Evolutionary conservation across 2,888 invertebrate species (phyloP).

Genomic region (Craniophora ligustri): DNA sequence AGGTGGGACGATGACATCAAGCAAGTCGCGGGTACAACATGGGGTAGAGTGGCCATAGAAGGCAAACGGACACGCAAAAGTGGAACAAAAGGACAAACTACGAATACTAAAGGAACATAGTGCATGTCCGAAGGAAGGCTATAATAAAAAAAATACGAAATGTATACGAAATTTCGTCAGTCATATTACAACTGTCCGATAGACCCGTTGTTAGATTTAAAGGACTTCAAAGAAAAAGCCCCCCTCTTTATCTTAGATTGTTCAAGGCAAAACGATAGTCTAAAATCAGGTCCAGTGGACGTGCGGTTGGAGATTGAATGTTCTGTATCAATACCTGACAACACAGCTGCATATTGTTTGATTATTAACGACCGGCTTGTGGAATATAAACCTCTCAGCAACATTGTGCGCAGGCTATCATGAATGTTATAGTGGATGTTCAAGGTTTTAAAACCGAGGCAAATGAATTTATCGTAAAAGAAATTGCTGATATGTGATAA

Average conservation of each 20-base stretch:
- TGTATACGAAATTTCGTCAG: constrained; percentile 49
- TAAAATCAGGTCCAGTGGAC: constrained; percentile 51
- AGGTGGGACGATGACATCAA: too few species aligned
- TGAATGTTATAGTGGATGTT: constrained; percentile 22
- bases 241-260: constrained; percentile 53
- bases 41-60: too few species aligned
- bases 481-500: constrained; percentile 17
- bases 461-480: constrained; percentile 40
- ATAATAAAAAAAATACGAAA: too few species aligned
- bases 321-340: constrained; percentile 36
- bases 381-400: constrained; percentile 45
- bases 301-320: constrained; percentile 53
- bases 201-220: constrained; percentile 43
- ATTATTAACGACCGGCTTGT: constrained; percentile 49
- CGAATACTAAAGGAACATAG: too few species aligned
- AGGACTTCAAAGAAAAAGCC: constrained; percentile 40
- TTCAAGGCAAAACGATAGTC: constrained; percentile 49
- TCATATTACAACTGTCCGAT: constrained; percentile 43
- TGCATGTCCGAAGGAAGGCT: too few species aligned
- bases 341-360: constrained; percentile 50
- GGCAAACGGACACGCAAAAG: too few species aligned
- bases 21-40: too few species aligned
- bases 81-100: too few species aligned
- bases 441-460: constrained; percentile 29
- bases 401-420: too few species aligned